Evolutionary conservation across 2,888 invertebrate species (phyloP), one percentile per base, ranked within the genome.

Genomic region (Stenichneumon culpator): DNA sequence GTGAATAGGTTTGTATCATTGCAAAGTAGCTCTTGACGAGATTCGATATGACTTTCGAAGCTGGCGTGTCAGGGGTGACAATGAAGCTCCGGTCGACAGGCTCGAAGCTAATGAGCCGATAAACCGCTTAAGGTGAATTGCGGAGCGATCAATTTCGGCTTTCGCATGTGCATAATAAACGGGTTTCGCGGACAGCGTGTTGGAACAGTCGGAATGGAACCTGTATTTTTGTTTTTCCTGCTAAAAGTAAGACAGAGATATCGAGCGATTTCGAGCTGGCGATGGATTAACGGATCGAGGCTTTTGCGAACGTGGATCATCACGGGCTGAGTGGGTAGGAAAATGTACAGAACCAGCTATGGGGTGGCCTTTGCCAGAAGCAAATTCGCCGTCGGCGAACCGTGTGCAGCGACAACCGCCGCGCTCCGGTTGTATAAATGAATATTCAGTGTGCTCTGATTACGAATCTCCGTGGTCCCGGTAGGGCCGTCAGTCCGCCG

Each of bases 381-480:
- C 14, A 50, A 77, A 80, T 72, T 74, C 28, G 25, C 54, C 28
- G 44, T 44, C 6, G 63, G 63, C 67, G 19, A 69, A 47, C 22
- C 75, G 65, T 44, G 65, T 39, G 65, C 6, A 28, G 36, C 44
- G 50, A 63, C 69, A 54, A 44, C 69, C 52, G 72, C 39, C 16
- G 22, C 36, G 11, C 39, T 39, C n/a, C 50, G 70, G 32, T 32
- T 22, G 68, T 54, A 47, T 28, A 57, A 79, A 84, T 84, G 84
- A 84, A 84, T 84, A 84, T 82, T 82, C 84, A 84, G 74, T 39
- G 69, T 54, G 80, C 84, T 68, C 80, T 81, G 80, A 84, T 84
- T 81, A 68, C 75, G 68, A 80, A 84, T 84, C 72, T 67, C 72
- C 60, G 52, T 3, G 77, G 68, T 60, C 63, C 67, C 72, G 11